Evolutionary conservation across 2,888 invertebrate species (phyloP), one percentile per base, ranked within the genome.

Genomic region (Artemia sinica): DNA sequence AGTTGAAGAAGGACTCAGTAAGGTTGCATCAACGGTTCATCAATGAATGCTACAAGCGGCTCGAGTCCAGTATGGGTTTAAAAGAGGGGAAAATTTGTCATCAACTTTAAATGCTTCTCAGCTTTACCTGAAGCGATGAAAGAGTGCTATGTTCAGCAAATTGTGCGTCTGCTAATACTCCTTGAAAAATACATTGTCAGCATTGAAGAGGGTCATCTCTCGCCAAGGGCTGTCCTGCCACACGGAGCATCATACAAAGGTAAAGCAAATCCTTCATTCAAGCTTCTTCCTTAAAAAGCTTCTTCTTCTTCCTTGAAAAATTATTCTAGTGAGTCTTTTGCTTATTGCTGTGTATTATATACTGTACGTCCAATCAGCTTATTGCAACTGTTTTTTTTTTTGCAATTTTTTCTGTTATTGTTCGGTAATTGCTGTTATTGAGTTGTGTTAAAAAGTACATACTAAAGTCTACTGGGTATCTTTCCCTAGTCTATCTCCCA

Each of bases 231-330:
- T 50, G 77, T 79, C 69, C 75, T 77, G 8, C 79, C 80, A n/a
- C 80, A 80, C 72, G 80, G 79, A 4, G 77, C 79, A 52, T 78
- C 79, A 49, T 80, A 79, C 74, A 77, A 77, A 69, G 58, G 58
- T 58, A 10, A 58, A 18, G 18, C 8, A 8, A 28, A 28, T 28
- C 4, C 28, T 28, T 28, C 28, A 28, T 28, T 28, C 28, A 28
- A 28, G 28, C 28, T 28, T 4, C 4, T 28, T 2, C 4, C 1
- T 28, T 28, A 28, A n/a, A n/a, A n/a, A n/a, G n/a, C n/a, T n/a
- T n/a, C n/a, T n/a, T n/a, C 28, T 28, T 28, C 28, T 28, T 28
- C 28, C 28, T 28, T 28, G 4, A 28, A 4, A 28, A 28, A 28
- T 4, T 28, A 2, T 4, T 28, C 28, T 28, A 28, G 28, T 28